Evolutionary conservation across 2,113 vertebrate species (phyloP).

Genomic region (Fulica atra): DNA sequence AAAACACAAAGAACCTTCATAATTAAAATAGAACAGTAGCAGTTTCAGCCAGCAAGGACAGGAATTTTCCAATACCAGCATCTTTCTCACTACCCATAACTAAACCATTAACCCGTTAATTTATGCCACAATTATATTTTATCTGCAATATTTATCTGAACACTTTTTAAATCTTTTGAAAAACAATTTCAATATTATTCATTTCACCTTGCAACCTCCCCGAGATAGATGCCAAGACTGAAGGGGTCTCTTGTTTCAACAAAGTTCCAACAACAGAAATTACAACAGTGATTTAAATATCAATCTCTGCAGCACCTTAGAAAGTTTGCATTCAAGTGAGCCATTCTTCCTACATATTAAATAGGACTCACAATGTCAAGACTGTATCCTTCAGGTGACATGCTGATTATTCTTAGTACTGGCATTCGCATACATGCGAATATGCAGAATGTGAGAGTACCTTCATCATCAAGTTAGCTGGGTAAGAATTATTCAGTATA

Average conservation of each 20-base stretch:
- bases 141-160: background rate
- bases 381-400: background rate
- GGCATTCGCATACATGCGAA: accelerated
- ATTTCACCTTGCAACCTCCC: background rate
- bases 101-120: background rate
- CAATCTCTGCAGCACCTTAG: background rate
- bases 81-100: background rate
- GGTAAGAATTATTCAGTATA: background rate
- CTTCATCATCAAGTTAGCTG: background rate
- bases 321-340: background rate
- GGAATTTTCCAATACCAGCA: background rate
- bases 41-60: background rate
- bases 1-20: background rate
- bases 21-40: background rate
- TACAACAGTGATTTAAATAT: background rate
- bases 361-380: background rate
- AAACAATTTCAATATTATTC: background rate
- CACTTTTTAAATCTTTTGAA: background rate
- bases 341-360: background rate
- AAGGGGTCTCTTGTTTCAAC: background rate
- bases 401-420: background rate
- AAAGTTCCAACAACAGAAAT: background rate
- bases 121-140: background rate
- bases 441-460: background rate
- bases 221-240: background rate